Percentiles rank a stretch among this genome's conserved stretches.
phyloP scores from a whole-genome alignment of 2,113 vertebrate genomes.

The Cololabis saira region DNA sequence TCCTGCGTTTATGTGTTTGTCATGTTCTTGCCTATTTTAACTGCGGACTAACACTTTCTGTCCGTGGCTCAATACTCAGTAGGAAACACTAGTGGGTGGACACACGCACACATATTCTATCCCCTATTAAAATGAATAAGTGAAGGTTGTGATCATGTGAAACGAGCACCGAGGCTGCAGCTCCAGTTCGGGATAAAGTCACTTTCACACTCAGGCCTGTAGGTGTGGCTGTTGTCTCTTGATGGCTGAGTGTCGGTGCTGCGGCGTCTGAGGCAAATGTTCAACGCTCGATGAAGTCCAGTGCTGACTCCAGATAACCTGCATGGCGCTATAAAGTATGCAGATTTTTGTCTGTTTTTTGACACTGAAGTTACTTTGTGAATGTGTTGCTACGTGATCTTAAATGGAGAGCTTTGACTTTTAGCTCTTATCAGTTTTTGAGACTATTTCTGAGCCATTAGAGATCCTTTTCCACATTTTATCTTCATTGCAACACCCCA shows the following conservation, averaged over 20 bases:
- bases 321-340: neutral
- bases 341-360: neutral
- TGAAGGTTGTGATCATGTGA: no score
- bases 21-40: constrained; percentile 25
- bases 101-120: neutral
- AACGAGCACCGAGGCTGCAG: constrained; percentile 4
- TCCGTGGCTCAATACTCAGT: neutral
- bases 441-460: neutral
- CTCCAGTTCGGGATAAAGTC: neutral
- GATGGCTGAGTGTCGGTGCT: neutral
- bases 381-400: neutral
- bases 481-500: constrained; percentile 20
- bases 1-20: constrained; percentile 2
- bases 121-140: neutral
- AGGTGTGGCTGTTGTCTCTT: constrained; percentile 54
- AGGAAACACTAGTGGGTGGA: neutral
- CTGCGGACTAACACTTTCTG: constrained; percentile 36
- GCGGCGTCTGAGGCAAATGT: constrained; percentile 27
- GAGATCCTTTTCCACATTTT: constrained; percentile 18
- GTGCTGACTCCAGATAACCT: constrained; percentile 30
- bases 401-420: neutral
- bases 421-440: neutral
- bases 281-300: constrained; percentile 31
- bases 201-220: neutral
- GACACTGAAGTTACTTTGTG: neutral